Evolutionary conservation across 2,888 invertebrate species (phyloP).

Genomic region (Noctua janthe): DNA sequence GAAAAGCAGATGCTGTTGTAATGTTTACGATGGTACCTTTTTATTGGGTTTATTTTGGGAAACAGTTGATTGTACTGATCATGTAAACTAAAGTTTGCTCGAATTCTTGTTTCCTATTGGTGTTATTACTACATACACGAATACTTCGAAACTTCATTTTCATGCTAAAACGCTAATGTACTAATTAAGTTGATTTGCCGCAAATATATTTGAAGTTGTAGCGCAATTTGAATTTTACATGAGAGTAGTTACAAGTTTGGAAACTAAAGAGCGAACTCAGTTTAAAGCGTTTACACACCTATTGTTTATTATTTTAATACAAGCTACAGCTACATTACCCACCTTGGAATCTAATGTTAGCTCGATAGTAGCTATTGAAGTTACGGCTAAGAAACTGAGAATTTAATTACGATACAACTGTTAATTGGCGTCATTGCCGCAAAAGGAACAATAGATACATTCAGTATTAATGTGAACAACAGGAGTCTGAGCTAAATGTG

Average conservation of each 20-base stretch:
- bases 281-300: constrained; percentile 4
- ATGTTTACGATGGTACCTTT: constrained; percentile 39
- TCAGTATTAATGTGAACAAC: constrained; percentile 40
- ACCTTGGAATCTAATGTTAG: constrained; percentile 16
- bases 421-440: constrained; percentile 55
- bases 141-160: too few species aligned
- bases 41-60: constrained; percentile 59
- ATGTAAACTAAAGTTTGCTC: constrained; percentile 37
- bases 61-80: constrained; percentile 54
- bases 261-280: background rate
- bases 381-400: constrained; percentile 25
- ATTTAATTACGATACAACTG: constrained; percentile 50
- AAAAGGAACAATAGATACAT: constrained; percentile 48
- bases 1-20: constrained; percentile 51
- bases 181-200: background rate
- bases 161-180: background rate
- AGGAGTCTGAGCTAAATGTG: constrained; percentile 30
- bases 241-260: background rate
- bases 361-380: constrained; percentile 6
- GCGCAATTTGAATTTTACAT: background rate
- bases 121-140: too few species aligned
- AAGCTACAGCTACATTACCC: background rate
- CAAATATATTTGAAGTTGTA: background rate
- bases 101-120: background rate
- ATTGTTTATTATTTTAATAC: constrained; percentile 39